A percentile compares a stretch with the other conserved stretches of the same genome.
phyloP scores from a whole-genome alignment of 2,113 vertebrate species.

The Pseudopodoces humilis region DNA sequence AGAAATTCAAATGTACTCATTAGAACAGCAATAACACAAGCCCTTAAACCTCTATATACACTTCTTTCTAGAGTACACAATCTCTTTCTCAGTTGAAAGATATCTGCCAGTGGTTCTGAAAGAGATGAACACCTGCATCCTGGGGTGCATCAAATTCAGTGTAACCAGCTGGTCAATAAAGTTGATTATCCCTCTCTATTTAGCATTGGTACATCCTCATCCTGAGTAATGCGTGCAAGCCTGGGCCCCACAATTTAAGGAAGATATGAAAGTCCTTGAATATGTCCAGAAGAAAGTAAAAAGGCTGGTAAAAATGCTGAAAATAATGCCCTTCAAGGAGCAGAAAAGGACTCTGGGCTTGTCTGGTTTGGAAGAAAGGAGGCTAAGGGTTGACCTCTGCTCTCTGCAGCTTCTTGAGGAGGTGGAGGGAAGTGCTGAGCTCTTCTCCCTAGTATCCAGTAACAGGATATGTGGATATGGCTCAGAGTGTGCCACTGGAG shows the following conservation, averaged over 20 bases:
- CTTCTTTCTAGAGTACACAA: not conserved
- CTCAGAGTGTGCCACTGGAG: not conserved
- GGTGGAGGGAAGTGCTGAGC: fast-evolving
- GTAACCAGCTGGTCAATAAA: not conserved
- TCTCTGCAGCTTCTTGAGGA: not conserved
- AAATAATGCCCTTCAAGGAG: not conserved
- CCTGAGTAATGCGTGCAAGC: not conserved
- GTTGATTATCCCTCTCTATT: not conserved
- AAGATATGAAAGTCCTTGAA: not conserved
- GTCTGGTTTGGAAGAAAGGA: not conserved
- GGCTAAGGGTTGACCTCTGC: not conserved
- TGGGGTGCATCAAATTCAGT: not conserved
- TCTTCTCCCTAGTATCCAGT: not conserved
- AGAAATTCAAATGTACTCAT: not conserved
- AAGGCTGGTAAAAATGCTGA: not conserved
- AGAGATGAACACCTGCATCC: not conserved
- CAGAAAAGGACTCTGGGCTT: not conserved
- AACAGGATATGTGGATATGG: not conserved
- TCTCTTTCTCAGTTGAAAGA: not conserved
- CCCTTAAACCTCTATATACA: not conserved
- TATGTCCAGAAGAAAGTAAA: not conserved
- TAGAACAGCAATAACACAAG: not conserved
- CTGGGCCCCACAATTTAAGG: not conserved
- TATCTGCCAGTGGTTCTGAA: not conserved
- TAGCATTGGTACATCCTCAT: fast-evolving